Evolutionary conservation across 2,113 vertebrate genomes (phyloP), one percentile per base, ranked within the genome.

Genomic region (Mionectes macconnelli): DNA sequence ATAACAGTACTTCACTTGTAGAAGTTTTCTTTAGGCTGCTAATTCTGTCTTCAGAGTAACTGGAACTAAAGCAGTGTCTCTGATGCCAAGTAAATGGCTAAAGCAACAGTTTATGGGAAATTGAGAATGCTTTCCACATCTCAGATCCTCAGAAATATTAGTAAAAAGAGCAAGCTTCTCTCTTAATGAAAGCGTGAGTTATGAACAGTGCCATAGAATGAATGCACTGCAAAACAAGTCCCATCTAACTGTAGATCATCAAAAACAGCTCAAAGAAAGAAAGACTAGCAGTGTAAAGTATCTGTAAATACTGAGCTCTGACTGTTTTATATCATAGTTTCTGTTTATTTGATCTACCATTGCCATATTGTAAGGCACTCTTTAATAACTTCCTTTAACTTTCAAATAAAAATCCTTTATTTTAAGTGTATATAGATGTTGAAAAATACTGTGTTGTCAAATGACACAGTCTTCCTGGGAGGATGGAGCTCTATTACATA

Each of bases 1-100:
- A 94, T 44, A 86, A 96, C 74, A 89, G 66, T 97, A 42, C 63
- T 84, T 70, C 86, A 42, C 66, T 95, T 93, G 45, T 96, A 94
- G 25, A 91, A 94, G 39, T 68, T 92, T 96, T 92, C 77, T 93
- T 90, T 68, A 59, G 76, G 76, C 53, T 95, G 55, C 79, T 96
- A 80, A 90, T 94, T 96, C 73, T 84, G 78, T 94, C 69, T 87
- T 86, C 47, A 28, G 78, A 78, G 49, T 89, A 96, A 96, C 79
- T 87, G 95, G 74, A 97, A 96, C 70, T 92, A 80, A 96, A 90
- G 75, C 72, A 55, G 15, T 44, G 42, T 70, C 62, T 90, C 50
- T 79, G 40, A 88, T 8, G 72, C 66, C 74, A 22, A 94, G 84
- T 89, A 77, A 85, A 94, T 59, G 93, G 69, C 94, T 89, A 70